These are phyloP conservation scores for Rhingia rostrata DNA, from an alignment of 2,888 invertebrate species.

Conservation along the genomic window DNA sequence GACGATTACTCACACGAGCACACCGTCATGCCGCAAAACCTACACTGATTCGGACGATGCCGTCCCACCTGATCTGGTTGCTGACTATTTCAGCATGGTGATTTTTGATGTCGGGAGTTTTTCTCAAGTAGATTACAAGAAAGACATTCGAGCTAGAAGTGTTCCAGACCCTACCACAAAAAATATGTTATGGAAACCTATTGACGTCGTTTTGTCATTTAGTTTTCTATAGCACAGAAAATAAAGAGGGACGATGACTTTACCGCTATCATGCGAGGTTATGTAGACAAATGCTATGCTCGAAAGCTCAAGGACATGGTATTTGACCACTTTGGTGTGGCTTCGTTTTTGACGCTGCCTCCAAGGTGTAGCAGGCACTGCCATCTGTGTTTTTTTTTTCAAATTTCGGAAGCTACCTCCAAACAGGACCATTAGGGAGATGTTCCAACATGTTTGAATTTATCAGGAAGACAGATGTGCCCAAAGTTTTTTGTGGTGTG, in stretches of 20 bases:
- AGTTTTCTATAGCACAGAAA: no score
- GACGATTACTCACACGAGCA: neutral
- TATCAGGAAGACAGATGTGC: constrained; percentile 76
- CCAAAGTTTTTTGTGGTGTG: constrained; percentile 78
- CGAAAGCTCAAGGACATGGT: no score
- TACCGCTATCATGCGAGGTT: no score
- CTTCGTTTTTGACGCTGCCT: constrained; percentile 77
- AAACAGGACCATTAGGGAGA: constrained; percentile 76
- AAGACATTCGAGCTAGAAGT: no score
- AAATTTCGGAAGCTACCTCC: constrained; percentile 78
- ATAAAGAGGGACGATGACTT: no score
- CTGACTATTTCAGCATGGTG: neutral
- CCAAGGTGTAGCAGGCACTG: constrained; percentile 77
- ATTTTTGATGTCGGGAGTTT: no score
- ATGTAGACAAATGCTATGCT: no score
- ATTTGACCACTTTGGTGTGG: no score
- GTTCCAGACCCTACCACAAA: no score
- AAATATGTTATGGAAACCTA: no score
- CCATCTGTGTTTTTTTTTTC: constrained; percentile 78
- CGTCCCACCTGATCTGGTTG: neutral
- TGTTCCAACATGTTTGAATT: constrained; percentile 39
- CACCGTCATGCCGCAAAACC: neutral
- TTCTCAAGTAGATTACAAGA: no score
- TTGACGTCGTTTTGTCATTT: no score
- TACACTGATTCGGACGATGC: neutral